phyloP scores from a whole-genome alignment of 2,888 invertebrate genomes.

The Sabatieria punctata region DNA sequence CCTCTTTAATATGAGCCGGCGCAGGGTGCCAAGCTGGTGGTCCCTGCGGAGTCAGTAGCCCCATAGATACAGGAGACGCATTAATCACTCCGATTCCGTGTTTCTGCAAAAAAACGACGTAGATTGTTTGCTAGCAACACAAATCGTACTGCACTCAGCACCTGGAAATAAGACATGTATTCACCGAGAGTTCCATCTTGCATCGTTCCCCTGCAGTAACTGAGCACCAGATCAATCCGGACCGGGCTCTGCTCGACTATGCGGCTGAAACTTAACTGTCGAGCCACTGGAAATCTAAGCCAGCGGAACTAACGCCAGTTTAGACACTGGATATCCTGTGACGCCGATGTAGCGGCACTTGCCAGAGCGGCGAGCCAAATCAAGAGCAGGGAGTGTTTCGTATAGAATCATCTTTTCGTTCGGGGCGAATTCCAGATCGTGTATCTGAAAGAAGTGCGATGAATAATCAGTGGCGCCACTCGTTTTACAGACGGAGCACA shows the following conservation, averaged over 20 bases:
- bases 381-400: conserved; percentile 67
- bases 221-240: conserved; percentile 52
- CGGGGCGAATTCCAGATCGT: conserved; percentile 72
- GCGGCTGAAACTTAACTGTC: conserved; percentile 15
- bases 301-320: conserved; percentile 49
- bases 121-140: no score
- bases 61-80: conserved; percentile 64
- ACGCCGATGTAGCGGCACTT: conserved; percentile 61
- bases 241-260: conserved; percentile 38
- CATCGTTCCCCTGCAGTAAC: conserved; percentile 61
- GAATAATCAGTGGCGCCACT: no score
- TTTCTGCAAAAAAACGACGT: no score
- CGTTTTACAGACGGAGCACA: neutral
- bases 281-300: no score
- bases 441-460: no score
- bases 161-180: conserved; percentile 58
- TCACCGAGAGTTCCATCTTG: conserved; percentile 57
- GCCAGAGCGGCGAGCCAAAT: conserved; percentile 49
- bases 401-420: conserved; percentile 54
- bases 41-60: conserved; percentile 55
- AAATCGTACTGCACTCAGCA: conserved; percentile 29
- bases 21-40: no score
- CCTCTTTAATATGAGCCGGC: no score
- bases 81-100: conserved; percentile 61
- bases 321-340: conserved; percentile 59